Evolutionary conservation across 2,888 invertebrate species (phyloP).

Genomic region (Lithophane socia): DNA sequence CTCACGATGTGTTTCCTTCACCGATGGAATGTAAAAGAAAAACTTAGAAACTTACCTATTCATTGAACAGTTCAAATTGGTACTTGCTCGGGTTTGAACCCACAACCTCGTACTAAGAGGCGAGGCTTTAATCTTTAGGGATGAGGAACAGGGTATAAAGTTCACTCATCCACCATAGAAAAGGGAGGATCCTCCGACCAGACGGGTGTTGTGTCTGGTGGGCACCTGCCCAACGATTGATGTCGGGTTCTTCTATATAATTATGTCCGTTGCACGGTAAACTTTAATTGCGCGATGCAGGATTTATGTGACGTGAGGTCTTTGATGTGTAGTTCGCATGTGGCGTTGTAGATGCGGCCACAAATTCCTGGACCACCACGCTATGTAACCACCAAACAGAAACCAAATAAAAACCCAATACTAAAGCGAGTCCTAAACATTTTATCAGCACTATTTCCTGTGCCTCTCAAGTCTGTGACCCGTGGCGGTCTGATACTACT

Average conservation of each 20-base stretch:
- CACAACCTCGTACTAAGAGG: neutral
- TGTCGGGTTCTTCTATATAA: too few relatives aligned
- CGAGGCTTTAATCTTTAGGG: neutral
- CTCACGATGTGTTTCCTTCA: neutral
- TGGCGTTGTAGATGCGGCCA: too few relatives aligned
- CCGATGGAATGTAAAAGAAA: neutral
- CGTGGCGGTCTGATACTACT: conserved; percentile 18
- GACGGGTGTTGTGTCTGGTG: too few relatives aligned
- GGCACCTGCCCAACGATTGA: too few relatives aligned
- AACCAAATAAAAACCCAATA: neutral
- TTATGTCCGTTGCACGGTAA: too few relatives aligned
- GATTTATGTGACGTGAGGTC: too few relatives aligned
- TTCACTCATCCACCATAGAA: too few relatives aligned
- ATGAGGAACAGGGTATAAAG: too few relatives aligned
- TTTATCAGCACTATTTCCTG: conserved; percentile 28
- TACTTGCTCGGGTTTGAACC: neutral
- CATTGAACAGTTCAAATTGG: neutral
- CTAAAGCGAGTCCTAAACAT: conserved; percentile 8
- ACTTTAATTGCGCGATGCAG: too few relatives aligned
- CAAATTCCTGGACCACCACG: neutral
- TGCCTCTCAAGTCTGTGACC: conserved; percentile 21
- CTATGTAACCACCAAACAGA: neutral
- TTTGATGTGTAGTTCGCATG: too few relatives aligned
- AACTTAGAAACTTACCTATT: neutral
- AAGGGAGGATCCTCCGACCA: too few relatives aligned